These are phyloP conservation scores for Equus przewalskii DNA, from an alignment of 2,113 vertebrate genomes.

Conservation along the genomic window DNA sequence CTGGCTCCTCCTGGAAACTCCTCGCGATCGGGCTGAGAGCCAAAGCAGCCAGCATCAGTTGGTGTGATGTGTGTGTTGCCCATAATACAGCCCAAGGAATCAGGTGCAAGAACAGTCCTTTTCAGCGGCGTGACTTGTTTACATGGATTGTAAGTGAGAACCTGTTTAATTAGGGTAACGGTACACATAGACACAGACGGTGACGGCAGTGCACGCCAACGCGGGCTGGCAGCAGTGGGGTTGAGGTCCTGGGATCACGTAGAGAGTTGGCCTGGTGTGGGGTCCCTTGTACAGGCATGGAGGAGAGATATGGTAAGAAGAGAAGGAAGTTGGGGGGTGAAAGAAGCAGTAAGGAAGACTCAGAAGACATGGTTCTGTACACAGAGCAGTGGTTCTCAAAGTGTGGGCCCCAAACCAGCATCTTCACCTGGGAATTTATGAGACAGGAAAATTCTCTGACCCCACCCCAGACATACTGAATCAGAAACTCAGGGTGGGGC, in stretches of 20 bases:
- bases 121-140: slow-evolving; percentile 9
- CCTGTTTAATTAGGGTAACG: not conserved
- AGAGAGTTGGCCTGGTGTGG: not conserved
- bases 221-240: not conserved
- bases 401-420: not conserved
- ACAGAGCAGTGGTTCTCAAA: not conserved
- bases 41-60: not conserved
- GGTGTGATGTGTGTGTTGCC: accelerated
- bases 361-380: not conserved
- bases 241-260: not conserved
- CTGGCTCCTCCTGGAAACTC: not conserved
- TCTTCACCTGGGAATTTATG: not conserved
- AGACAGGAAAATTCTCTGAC: not conserved
- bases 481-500: not conserved
- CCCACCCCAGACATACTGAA: not conserved
- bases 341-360: not conserved
- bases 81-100: not conserved
- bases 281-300: not conserved
- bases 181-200: not conserved
- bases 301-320: not conserved
- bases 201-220: not conserved
- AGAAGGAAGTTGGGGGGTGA: not conserved
- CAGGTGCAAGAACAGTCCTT: slow-evolving; percentile 42
- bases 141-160: not conserved
- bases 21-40: not conserved